Conservation (phyloP, 2,113 vertebrate genomes). For the Anthoscopus minutus region DNA sequence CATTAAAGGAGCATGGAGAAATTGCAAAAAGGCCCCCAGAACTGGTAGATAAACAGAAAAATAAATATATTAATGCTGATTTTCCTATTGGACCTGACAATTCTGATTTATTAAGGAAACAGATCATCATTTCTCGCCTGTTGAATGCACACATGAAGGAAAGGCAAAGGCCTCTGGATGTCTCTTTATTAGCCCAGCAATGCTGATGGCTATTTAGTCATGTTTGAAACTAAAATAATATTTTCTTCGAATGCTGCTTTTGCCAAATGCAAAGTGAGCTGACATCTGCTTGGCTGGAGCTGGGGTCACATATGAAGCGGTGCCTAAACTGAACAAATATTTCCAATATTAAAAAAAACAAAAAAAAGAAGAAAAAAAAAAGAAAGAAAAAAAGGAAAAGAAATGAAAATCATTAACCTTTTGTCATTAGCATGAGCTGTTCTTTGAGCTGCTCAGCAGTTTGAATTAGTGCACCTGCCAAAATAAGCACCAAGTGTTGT, state of each 20-base stretch:
- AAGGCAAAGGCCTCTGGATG: background rate
- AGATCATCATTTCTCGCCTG: background rate
- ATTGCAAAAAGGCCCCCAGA: background rate
- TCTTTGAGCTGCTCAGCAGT: constrained; percentile 60
- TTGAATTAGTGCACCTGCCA: constrained; percentile 73
- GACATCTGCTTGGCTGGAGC: constrained; percentile 51
- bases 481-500: constrained; percentile 74
- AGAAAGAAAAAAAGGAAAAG: background rate
- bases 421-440: constrained; percentile 67
- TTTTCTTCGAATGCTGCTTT: constrained; percentile 25
- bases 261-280: constrained; percentile 43
- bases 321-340: constrained; percentile 63
- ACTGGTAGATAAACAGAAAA: background rate
- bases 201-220: constrained; percentile 15
- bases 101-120: background rate
- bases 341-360: constrained; percentile 35
- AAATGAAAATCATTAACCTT: constrained; percentile 72
- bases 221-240: constrained; percentile 50
- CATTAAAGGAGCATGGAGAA: background rate
- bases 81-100: background rate
- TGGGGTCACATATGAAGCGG: constrained; percentile 37
- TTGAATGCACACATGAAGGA: background rate
- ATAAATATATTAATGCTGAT: background rate
- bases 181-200: background rate
- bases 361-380: background rate